Conservation (phyloP, 92 coral and sea anemone genomes). For the Epizoanthus stellaris region DNA sequence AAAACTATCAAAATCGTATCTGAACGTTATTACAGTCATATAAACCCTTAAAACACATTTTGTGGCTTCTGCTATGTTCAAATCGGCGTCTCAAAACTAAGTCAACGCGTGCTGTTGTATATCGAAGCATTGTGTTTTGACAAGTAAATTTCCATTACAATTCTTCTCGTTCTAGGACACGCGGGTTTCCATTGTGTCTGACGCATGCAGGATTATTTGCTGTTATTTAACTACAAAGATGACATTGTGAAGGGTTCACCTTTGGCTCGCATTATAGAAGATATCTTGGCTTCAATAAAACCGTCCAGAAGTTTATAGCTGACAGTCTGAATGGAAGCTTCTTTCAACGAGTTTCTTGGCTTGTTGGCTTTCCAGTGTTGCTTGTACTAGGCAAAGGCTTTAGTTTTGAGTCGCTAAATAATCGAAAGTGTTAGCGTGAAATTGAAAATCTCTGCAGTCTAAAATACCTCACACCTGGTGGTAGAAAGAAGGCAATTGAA, state of each 20-base stretch:
- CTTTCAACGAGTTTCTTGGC: background rate
- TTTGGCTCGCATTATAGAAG: slow-evolving; percentile 23
- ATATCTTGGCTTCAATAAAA: background rate
- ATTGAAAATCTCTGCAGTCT: background rate
- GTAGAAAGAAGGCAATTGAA: slow-evolving; percentile 49
- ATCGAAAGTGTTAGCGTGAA: slow-evolving; percentile 33
- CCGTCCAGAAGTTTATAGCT: background rate
- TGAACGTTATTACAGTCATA: slow-evolving; percentile 25
- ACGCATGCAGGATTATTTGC: slow-evolving; percentile 76
- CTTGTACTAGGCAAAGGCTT: background rate
- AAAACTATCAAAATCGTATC: slow-evolving; percentile 43
- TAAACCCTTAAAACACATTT: slow-evolving; percentile 23
- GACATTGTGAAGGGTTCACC: slow-evolving; percentile 22
- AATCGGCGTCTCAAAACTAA: slow-evolving; percentile 41
- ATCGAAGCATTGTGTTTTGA: slow-evolving; percentile 58
- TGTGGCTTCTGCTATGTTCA: slow-evolving; percentile 42
- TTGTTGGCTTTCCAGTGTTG: slow-evolving; percentile 24
- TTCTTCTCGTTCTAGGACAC: slow-evolving; percentile 55
- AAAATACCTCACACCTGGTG: slow-evolving; percentile 59
- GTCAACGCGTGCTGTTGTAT: slow-evolving; percentile 63
- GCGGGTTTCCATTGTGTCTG: slow-evolving; percentile 60
- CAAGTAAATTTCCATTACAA: slow-evolving; percentile 85
- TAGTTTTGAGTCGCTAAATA: background rate
- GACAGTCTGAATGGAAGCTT: slow-evolving; percentile 7
- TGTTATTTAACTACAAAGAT: slow-evolving; percentile 34